Base-by-base conservation (phyloP, 2,113 vertebrate genomes). In the Climacteris rufus region DNA sequence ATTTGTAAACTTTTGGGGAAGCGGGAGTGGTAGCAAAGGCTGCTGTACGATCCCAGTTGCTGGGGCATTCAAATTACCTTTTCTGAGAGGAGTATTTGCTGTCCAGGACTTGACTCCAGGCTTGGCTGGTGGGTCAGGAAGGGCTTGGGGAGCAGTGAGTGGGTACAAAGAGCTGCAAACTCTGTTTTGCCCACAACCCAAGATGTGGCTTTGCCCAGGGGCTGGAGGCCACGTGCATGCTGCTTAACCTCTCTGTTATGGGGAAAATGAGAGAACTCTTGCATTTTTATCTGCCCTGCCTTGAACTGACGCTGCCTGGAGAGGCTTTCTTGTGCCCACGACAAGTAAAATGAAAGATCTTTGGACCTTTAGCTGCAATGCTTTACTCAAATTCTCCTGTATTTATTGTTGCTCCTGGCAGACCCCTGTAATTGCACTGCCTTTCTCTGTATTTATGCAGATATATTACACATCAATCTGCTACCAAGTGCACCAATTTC, bases 1-100 rank as follows among this genome's bases (percentile, higher is more conserved):
- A 27, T 96, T 95, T 97, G 89, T 97, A 96, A 96, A 96, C 84
- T 95, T 98, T 97, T 95, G 61, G 70, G 81, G 78, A 82, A 63
- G 91, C 31, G 0, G 86, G 69, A 91, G 69, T 5, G 57, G 60
- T 33, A 47, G 84, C 50, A 59, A 49, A 65, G 61, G 52, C 50
- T 71, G 75, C 61, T 39, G 47, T 18, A 4, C 4, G 35, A 76
- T 74, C 84, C 11, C 47, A 93, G 90, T 31, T 17, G 2, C 77
- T 33, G 37, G 40, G 76, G 47, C 71, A 40, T 65, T 84, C 74
- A 56, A 78, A 83, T 90, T 71, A 17, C 44, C 69, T 80, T 72
- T 49, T 6, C n/a, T 3, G 8, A 60, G 49, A 4, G 37, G 25
- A 31, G n/a, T 33, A 22, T 76, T 91, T 88, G 31, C 47, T 89